phyloP scores from a whole-genome alignment of 2,113 vertebrate species.

The Takifugu bimaculatus region DNA sequence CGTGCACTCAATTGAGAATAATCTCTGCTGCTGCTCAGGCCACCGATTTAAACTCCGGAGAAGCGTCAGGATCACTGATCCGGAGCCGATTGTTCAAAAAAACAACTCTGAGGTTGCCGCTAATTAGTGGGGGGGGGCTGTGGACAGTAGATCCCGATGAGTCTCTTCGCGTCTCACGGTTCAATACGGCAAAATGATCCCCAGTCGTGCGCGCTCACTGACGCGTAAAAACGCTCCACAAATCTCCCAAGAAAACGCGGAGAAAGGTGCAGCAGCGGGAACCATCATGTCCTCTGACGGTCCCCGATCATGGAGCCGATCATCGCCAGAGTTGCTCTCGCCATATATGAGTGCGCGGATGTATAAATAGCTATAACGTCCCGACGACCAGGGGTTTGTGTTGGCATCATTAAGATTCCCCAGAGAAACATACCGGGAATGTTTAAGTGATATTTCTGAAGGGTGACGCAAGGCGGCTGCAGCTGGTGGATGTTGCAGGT shows the following conservation, averaged over 20 bases:
- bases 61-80: neutral
- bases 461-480: constrained; percentile 5
- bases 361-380: neutral
- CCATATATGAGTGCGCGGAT: no score
- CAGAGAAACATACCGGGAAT: constrained; percentile 18
- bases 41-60: no score
- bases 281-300: neutral
- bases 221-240: no score
- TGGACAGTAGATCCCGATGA: constrained; percentile 5
- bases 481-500: constrained; percentile 2
- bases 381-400: constrained; percentile 4
- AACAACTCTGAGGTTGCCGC: constrained; percentile 1
- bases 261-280: neutral
- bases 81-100: neutral
- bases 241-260: neutral
- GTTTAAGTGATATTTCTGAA: constrained; percentile 45
- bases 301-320: neutral
- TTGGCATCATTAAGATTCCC: constrained; percentile 1
- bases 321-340: no score
- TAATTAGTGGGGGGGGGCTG: neutral
- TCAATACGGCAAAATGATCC: constrained; percentile 41
- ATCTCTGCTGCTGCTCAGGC: no score
- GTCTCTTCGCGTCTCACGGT: no score
- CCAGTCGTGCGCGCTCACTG: constrained; percentile 24
- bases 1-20: no score